Percentiles rank a stretch among this genome's conserved stretches.
phyloP scores from a whole-genome alignment of 2,888 invertebrate genomes.

The Tetranychus piercei region DNA sequence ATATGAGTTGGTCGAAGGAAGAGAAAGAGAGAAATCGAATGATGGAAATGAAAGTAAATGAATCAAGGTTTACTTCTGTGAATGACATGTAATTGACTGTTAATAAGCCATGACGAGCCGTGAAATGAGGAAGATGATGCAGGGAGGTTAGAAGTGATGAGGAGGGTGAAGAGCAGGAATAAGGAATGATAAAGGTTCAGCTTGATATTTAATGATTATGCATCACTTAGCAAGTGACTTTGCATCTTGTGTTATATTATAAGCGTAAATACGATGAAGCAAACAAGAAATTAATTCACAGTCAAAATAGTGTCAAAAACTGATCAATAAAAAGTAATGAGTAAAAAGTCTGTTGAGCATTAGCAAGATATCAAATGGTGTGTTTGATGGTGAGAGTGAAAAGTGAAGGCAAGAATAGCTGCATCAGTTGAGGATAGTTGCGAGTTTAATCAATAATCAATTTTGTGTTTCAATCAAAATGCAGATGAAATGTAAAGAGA shows the following conservation, averaged over 20 bases:
- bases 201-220: neutral
- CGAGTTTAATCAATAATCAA: too few species aligned
- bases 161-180: neutral
- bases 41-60: neutral
- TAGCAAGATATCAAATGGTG: neutral
- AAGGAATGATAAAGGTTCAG: neutral
- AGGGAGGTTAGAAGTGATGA: neutral
- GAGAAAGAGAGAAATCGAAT: neutral
- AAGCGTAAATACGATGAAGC: too few species aligned
- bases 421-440: too few species aligned
- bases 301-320: neutral
- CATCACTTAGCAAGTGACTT: neutral
- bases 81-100: neutral
- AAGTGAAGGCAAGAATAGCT: neutral
- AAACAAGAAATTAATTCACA: neutral
- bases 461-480: too few species aligned
- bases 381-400: neutral
- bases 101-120: slow-evolving; percentile 1
- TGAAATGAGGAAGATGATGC: neutral
- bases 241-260: too few species aligned
- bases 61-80: neutral
- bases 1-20: neutral
- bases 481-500: too few species aligned
- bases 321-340: neutral
- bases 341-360: neutral